These are phyloP conservation scores for Triplophysa dalaica DNA, from an alignment of 2,113 vertebrate species.

Conservation along the genomic window DNA sequence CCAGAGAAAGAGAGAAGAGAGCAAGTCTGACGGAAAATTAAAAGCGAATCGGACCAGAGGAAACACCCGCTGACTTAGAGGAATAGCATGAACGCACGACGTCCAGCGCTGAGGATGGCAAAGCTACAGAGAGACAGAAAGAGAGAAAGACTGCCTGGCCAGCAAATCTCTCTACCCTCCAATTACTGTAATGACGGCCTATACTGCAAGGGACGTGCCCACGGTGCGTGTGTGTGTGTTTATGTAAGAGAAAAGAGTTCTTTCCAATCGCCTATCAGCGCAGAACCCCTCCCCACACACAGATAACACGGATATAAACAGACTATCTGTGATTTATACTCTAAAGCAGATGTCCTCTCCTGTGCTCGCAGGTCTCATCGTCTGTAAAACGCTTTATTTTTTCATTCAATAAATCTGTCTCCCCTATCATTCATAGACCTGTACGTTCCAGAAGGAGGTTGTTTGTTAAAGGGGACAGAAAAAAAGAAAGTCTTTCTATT, in stretches of 20 bases:
- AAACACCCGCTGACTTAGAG: not conserved
- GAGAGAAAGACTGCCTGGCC: slow-evolving; percentile 29
- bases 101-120: slow-evolving; percentile 28
- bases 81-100: slow-evolving; percentile 7
- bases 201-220: slow-evolving; percentile 13
- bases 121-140: slow-evolving; percentile 15
- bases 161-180: slow-evolving; percentile 50
- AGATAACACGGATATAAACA: slow-evolving; percentile 6
- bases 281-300: slow-evolving; percentile 17
- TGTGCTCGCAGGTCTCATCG: not conserved
- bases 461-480: slow-evolving; percentile 33
- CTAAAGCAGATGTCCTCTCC: not conserved
- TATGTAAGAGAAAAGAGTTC: slow-evolving; percentile 23
- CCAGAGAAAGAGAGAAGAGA: slow-evolving; percentile 3
- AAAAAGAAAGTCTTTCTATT: slow-evolving; percentile 43
- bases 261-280: not conserved
- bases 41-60: slow-evolving; percentile 18
- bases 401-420: slow-evolving; percentile 21
- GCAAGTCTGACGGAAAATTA: slow-evolving; percentile 40
- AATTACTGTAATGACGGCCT: slow-evolving; percentile 56
- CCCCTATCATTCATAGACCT: not conserved
- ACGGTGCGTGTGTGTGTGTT: slow-evolving; percentile 31
- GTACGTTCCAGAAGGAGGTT: not conserved
- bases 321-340: slow-evolving; percentile 20
- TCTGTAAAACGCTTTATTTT: slow-evolving; percentile 26